These are phyloP conservation scores for Danio choprae DNA, from an alignment of 2,797 vertebrate genomes.

Conservation along the genomic window DNA sequence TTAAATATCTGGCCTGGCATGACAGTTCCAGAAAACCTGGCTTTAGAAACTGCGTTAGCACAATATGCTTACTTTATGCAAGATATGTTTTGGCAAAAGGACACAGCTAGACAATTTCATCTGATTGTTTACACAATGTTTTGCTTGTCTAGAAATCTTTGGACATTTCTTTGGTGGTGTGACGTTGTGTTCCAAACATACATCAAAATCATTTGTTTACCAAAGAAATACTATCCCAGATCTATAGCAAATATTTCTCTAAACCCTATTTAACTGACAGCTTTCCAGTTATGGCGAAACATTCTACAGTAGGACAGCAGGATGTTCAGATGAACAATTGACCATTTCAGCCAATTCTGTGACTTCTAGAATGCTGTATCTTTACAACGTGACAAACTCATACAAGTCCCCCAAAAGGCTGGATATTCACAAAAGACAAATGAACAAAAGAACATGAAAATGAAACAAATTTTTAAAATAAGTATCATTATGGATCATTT, in stretches of 20 bases:
- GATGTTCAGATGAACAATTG: no score
- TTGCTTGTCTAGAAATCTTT: constrained; percentile 66
- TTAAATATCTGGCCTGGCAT: constrained; percentile 62
- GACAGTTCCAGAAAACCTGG: constrained; percentile 61
- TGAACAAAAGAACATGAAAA: no score
- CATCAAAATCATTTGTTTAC: constrained; percentile 66
- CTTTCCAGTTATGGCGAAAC: no score
- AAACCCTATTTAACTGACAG: no score
- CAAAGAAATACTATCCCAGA: constrained; percentile 55
- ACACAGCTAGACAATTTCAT: constrained; percentile 68
- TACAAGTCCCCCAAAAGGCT: no score
- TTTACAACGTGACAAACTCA: no score
- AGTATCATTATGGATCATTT: no score
- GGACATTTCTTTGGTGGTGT: constrained; percentile 51
- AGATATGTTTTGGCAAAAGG: constrained; percentile 72
- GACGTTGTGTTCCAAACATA: constrained; percentile 61
- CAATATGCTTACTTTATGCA: constrained; percentile 67
- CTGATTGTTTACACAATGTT: constrained; percentile 65
- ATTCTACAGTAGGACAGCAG: no score
- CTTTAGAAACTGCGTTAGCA: constrained; percentile 68
- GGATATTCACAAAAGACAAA: no score
- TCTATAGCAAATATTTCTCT: constrained; percentile 29
- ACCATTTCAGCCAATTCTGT: no score
- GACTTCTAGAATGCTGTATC: no score
- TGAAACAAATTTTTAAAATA: no score